Conservation (phyloP, 1,140 invertebrate species). For the Mercenaria mercenaria region DNA sequence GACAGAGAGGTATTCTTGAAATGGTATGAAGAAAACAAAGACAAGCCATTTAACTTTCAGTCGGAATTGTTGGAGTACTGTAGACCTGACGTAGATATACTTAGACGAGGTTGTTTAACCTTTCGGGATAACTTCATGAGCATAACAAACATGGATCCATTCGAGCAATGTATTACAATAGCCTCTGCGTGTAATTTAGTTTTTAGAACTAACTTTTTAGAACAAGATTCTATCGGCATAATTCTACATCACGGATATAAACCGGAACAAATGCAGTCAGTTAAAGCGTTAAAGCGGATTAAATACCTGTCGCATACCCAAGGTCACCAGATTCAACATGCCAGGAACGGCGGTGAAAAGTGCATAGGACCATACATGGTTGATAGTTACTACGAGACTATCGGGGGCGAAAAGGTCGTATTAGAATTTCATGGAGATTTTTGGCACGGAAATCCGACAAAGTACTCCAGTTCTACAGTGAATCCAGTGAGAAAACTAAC, state of each 20-base stretch:
- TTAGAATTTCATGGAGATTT: constrained; percentile 64
- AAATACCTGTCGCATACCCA: background rate
- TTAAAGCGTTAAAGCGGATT: background rate
- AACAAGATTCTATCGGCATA: background rate
- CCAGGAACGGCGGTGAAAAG: constrained; percentile 26
- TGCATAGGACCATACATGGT: constrained; percentile 21
- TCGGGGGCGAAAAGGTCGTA: background rate
- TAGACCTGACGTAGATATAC: constrained; percentile 47
- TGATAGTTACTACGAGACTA: constrained; percentile 18
- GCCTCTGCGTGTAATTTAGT: constrained; percentile 13
- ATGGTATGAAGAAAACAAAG: background rate
- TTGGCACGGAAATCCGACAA: constrained; percentile 69
- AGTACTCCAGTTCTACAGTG: constrained; percentile 58
- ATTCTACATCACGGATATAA: background rate
- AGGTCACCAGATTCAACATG: constrained; percentile 18
- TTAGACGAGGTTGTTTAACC: constrained; percentile 11
- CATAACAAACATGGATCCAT: constrained; percentile 7
- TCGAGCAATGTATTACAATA: too few species aligned
- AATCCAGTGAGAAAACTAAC: background rate
- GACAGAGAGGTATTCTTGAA: background rate
- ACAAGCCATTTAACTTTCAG: constrained; percentile 9
- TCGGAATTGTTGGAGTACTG: constrained; percentile 16
- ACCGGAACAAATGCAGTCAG: background rate
- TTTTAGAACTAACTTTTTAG: background rate
- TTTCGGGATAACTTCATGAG: background rate